Base-by-base conservation (phyloP, 2,888 invertebrate species). In the Rhingia rostrata region DNA sequence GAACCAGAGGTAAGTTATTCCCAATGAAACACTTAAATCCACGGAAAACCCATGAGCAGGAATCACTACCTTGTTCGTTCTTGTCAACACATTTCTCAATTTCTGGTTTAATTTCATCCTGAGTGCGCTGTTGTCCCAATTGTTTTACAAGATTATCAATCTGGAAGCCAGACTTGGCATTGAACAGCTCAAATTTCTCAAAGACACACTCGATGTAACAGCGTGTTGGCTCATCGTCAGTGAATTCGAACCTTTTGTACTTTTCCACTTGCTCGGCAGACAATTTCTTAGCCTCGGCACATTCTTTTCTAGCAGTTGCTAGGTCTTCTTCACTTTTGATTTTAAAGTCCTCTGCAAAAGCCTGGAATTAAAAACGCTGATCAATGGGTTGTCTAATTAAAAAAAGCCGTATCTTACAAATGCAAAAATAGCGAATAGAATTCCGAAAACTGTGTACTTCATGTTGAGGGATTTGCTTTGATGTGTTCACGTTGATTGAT, bases 181-280 rank as follows among this genome's bases (percentile, higher is more conserved):
- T 90, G 81, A 91, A 92, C 43, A 92, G 87, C n/a, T 90, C 90
- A 88, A 92, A 90, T 63, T 91, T 91, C 75, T 88, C 89, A 79
- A 92, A 91, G 78, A 92, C 89, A 87, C 92, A 92, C 80, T 91
- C 89, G 49, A 92, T 90, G 74, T 92, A 92, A 86, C 90, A 91
- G 82, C 89, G 90, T 10, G 92, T 92, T 53, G 88, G 88, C 72
- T 91, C 91, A 87, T 92, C 91, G 45, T 91, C 90, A 61, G 91
- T 89, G 86, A 91, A 92, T 12, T 91, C 91, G 83, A 90, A 90
- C 75, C 89, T 89, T 88, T 91, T 91, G 88, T 89, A 92, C 85
- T 91, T 91, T 74, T 90, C 90, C 63, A 91, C 88, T 72, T 89
- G 86, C 3, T 88, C 90, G 39, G 89, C 88, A 5, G 91, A 87